Conservation (phyloP, 2,797 vertebrate species). For the Pseudocheirus occidentalis region DNA sequence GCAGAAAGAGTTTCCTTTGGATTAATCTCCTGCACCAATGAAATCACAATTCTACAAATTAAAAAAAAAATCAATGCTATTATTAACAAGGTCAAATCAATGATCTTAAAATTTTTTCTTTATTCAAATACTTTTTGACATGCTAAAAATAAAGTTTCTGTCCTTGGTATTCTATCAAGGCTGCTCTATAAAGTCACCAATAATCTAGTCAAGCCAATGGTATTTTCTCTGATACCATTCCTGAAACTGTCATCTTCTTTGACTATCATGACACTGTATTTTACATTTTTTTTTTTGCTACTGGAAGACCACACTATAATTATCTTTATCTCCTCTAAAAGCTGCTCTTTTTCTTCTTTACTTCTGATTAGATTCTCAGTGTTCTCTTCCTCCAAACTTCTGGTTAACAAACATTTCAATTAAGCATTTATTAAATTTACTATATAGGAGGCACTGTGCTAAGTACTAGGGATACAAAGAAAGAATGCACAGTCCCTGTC, state of each 20-base stretch:
- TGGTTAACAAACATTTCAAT: not conserved
- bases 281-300: fast-evolving
- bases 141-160: not conserved
- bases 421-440: not conserved
- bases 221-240: not conserved
- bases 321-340: not conserved
- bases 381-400: not conserved
- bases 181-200: not conserved
- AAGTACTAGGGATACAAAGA: not conserved
- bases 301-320: not conserved
- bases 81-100: not conserved
- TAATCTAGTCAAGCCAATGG: not conserved
- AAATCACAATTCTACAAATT: no score
- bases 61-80: no score
- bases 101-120: not conserved
- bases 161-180: not conserved
- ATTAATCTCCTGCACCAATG: no score
- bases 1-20: no score
- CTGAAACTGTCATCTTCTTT: not conserved
- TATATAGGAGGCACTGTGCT: not conserved
- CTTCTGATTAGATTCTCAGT: not conserved
- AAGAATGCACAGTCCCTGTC: not conserved
- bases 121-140: not conserved
- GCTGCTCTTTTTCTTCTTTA: not conserved
- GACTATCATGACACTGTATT: not conserved